Conservation (phyloP, 2,113 vertebrate genomes). For the Carassius carassius region DNA sequence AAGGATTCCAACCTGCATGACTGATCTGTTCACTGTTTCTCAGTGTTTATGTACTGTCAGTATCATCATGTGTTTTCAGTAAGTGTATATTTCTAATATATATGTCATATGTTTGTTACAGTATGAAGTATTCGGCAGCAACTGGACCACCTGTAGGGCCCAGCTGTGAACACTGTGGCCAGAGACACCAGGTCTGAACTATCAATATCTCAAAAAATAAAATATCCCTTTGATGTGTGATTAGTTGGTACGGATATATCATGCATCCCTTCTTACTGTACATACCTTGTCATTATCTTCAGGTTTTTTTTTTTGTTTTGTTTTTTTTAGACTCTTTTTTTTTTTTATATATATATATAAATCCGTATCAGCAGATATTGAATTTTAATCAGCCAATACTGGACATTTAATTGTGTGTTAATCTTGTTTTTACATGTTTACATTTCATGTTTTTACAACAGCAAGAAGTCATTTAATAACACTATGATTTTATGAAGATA, state of each 20-base stretch:
- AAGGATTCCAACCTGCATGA: constrained; percentile 51
- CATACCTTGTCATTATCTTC: not conserved
- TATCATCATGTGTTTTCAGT: not conserved
- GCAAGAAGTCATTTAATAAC: not conserved
- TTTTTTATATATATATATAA: not conserved
- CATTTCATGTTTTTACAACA: not conserved
- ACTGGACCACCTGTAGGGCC: constrained; percentile 82
- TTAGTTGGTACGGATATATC: not conserved
- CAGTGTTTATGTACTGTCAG: not conserved
- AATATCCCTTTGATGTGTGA: not conserved
- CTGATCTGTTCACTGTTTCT: not conserved
- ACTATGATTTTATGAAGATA: too few relatives aligned
- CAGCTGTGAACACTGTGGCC: constrained; percentile 85
- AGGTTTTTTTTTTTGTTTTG: too few relatives aligned
- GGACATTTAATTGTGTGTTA: not conserved
- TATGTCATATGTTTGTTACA: constrained; percentile 63
- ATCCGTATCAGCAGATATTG: not conserved
- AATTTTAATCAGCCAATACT: not conserved
- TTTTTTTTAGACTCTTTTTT: not conserved
- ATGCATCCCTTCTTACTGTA: not conserved
- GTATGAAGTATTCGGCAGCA: constrained; percentile 85
- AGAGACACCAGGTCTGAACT: constrained; percentile 82
- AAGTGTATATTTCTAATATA: constrained; percentile 14
- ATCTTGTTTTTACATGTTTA: not conserved
- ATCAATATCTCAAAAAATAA: not conserved